These are phyloP conservation scores for Callaeas wilsoni DNA, from an alignment of 2,113 vertebrate species.

Conservation along the genomic window DNA sequence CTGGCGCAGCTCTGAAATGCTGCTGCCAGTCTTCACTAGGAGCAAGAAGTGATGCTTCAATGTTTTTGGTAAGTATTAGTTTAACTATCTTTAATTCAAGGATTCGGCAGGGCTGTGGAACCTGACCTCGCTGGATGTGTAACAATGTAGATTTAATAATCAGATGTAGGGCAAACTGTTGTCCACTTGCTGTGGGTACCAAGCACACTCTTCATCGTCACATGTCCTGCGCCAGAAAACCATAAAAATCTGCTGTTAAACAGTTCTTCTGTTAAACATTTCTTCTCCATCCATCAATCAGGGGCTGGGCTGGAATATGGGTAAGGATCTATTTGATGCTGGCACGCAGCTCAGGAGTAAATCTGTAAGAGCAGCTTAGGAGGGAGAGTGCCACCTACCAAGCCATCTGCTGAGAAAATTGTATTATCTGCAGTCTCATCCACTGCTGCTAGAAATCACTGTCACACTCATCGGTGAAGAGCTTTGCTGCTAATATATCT, in stretches of 20 bases:
- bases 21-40: not conserved
- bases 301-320: not conserved
- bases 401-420: conserved; percentile 47
- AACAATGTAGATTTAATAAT: not conserved
- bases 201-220: not conserved
- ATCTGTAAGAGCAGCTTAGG: not conserved
- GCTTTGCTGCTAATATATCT: not conserved
- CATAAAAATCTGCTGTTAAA: not conserved
- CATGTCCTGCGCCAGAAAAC: not conserved
- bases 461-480: not conserved
- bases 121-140: not conserved
- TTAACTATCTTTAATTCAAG: not conserved
- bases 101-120: not conserved
- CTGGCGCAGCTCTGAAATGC: fast-evolving
- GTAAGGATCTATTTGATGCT: not conserved
- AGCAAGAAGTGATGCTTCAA: not conserved
- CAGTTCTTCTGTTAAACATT: not conserved
- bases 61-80: not conserved
- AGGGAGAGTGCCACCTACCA: conserved; percentile 54
- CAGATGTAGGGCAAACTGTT: not conserved
- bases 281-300: not conserved
- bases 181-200: not conserved
- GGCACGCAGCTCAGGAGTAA: not conserved
- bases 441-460: not conserved
- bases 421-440: conserved; percentile 13